Conservation (phyloP, 2,113 vertebrate genomes). For the Telmatochromis brachygnathus region DNA sequence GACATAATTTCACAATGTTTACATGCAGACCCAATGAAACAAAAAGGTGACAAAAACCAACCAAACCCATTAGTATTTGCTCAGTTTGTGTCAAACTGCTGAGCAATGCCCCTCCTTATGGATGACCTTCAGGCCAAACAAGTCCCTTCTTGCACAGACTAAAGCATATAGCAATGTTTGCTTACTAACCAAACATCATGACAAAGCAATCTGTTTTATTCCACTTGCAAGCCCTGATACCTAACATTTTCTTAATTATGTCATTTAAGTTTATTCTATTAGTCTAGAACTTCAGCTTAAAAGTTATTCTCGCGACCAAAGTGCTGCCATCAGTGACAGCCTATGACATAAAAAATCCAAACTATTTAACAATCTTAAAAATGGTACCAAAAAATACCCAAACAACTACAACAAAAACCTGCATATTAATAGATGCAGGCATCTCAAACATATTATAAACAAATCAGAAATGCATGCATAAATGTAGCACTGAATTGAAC, state of each 20-base stretch:
- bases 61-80: background rate
- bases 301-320: background rate
- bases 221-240: background rate
- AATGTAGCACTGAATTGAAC: background rate
- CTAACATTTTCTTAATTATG: background rate
- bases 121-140: conserved; percentile 27
- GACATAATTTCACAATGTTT: background rate
- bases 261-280: background rate
- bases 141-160: background rate
- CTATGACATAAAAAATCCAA: background rate
- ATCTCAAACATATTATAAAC: background rate
- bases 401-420: background rate
- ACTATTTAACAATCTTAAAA: background rate
- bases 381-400: background rate
- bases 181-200: background rate
- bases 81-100: background rate
- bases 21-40: background rate
- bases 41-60: background rate
- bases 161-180: background rate
- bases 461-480: background rate
- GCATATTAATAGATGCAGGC: background rate
- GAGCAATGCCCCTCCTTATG: background rate
- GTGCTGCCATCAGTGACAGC: background rate
- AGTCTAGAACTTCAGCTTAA: background rate
- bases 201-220: background rate